phyloP scores from a whole-genome alignment of 2,888 invertebrate genomes.

The Drosophila limbata region DNA sequence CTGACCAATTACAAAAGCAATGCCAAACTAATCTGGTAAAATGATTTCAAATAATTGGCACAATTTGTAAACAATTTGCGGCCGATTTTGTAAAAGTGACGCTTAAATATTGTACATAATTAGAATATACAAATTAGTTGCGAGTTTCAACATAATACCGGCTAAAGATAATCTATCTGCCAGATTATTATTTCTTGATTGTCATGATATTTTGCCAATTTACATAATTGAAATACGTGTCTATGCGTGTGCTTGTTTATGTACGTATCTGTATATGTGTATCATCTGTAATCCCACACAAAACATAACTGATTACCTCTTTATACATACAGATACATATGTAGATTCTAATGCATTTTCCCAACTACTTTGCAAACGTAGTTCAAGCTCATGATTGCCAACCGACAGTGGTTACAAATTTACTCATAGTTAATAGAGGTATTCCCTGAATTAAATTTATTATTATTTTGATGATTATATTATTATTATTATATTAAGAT shows the following conservation, averaged over 20 bases:
- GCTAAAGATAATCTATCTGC: conserved; percentile 47
- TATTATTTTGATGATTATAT: too few species aligned
- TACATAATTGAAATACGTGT: conserved; percentile 69
- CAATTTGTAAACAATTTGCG: conserved; percentile 76
- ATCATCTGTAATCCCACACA: conserved; percentile 43
- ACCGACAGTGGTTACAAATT: conserved; percentile 36
- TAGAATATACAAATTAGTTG: conserved; percentile 57
- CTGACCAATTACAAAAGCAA: conserved; percentile 11
- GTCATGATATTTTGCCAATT: conserved; percentile 58
- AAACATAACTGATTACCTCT: conserved; percentile 61
- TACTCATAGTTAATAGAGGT: conserved; percentile 9
- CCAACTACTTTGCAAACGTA: neutral
- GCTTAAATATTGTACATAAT: conserved; percentile 49
- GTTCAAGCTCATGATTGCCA: conserved; percentile 20
- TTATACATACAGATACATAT: conserved; percentile 27
- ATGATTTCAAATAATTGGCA: conserved; percentile 49
- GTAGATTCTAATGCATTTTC: conserved; percentile 44
- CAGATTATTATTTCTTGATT: conserved; percentile 56
- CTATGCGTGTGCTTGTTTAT: conserved; percentile 21
- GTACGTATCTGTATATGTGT: conserved; percentile 19
- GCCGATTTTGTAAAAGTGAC: conserved; percentile 22
- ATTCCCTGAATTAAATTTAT: neutral
- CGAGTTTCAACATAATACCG: conserved; percentile 23
- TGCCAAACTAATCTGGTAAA: conserved; percentile 32
- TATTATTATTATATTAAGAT: too few species aligned